Evolutionary conservation across 2,797 vertebrate species (phyloP), one percentile per base, ranked within the genome.

Genomic region (Chrosomus eos): DNA sequence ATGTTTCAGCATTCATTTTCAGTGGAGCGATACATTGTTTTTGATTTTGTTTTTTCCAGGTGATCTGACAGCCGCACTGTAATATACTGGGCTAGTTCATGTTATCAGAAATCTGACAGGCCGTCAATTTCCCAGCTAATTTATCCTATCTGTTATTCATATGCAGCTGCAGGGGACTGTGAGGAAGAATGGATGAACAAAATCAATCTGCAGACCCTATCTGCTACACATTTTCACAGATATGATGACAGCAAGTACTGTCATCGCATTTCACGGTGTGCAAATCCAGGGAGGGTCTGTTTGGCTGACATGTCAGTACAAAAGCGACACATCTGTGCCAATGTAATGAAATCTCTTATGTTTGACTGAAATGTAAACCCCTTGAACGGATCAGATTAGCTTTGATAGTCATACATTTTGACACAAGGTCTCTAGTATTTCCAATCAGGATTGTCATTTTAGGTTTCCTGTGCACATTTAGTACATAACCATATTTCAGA

Each of bases 21-120:
- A 36, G 75, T 28, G 8, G 21, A 82, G 48, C 70, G 55, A 79
- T 53, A 7, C 16, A 31, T 76, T n/a, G 16, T 55, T 79, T 55
- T 66, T 79, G 23, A 36, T 79, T 36, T 66, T 40, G 16, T 43
- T 62, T 21, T 7, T 2, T 38, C 33, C 33, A 75, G 77, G 82
- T 80, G 43, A 78, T 83, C 55, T 81, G 72, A 77, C 86, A 81
- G 74, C 78, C 5, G 26, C 40, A 73, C 14, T 19, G 33, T 81
- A 71, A 84, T 76, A 80, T 58, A 51, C 71, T 40, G 70, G 62
- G 76, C 48, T 55, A 55, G 68, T 40, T 80, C 11, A 55, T 33
- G 78, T 60, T 88, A 85, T 71, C 53, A 10, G 78, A 89, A 66
- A 90, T 89, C 85, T 89, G 68, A 76, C 85, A 82, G 85, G 87